Base-by-base conservation (phyloP, 2,797 vertebrate genomes). In the Selene dorsalis region DNA sequence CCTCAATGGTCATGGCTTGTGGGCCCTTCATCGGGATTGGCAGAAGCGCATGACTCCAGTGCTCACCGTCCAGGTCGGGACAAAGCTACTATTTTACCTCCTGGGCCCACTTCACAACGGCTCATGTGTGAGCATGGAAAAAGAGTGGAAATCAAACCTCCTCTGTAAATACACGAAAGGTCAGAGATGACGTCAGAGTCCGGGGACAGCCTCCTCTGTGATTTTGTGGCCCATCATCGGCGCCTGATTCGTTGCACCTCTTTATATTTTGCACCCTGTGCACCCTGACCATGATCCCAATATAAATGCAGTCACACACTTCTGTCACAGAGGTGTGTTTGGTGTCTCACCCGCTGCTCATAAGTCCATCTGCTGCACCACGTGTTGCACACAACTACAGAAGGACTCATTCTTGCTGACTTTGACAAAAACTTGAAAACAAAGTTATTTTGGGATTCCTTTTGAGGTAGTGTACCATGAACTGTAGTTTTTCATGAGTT, bases 61-160 rank as follows among this genome's bases (percentile, higher is more conserved):
- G 63, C 84, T 91, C 84, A 80, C 86, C 84, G 28, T 92, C 91
- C 92, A 88, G 87, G 86, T 83, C 7, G 48, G 92, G 89, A 95
- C 93, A 95, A 94, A 94, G 93, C 77, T 67, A 85, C 87, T 94
- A 91, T 95, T 94, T 94, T 91, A 94, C 90, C 88, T 91, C 75
- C 76, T 13, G 47, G 67, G 48, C 69, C 69, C 26, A 74, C 84
- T 83, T 89, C 88, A 93, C 91, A 94, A 92, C 87, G 73, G 74
- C 90, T 80, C 87, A 24, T 89, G 91, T 93, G 93, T 94, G 91
- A 88, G 92, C 83, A 84, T 91, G 91, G 90, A 93, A 92, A 93
- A 92, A 84, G 80, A 83, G 85, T 88, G 89, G 84, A 94, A 94
- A 93, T 94, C 77, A 92, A 93, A 92, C 84, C 90, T 88, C 84